Base-by-base conservation (phyloP, 1,140 invertebrate genomes). In the Megalonaias nervosa region DNA sequence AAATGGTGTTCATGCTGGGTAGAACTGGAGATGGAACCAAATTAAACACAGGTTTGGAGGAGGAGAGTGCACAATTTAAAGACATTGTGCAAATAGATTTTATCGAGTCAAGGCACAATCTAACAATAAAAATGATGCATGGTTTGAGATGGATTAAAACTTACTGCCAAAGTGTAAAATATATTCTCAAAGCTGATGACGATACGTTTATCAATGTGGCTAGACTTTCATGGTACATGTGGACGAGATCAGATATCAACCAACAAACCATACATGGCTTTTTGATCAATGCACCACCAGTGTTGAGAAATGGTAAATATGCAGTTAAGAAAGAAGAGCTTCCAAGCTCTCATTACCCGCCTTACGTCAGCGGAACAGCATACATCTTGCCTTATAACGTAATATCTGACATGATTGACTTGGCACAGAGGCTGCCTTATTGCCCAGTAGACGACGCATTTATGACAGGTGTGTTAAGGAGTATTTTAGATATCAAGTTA, bases 71-170 rank as follows among this genome's bases (percentile, higher is more conserved):
- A 15, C 15, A 69, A 58, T n/a, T 21, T 58, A 57, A 48, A 55
- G 67, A 69, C 23, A 69, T 58, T 12, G 67, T 69, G 17, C 67
- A 69, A 23, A 55, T 69, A 19, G 67, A 69, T 21, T n/a, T 69
- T 23, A 56, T n/a, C 23, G 67, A 69, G n/a, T 48, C 67, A 1
- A 57, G 58, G n/a, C 21, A 69, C 58, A 69, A 69, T 55, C 23
- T 69, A 69, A 48, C 26, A n/a, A 57, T 0, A 19, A 69, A 69
- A 69, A 69, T 69, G 67, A 23, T 69, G 48, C 17, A 69, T 57
- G 67, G 48, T 57, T 57, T 69, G n/a, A 56, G 26, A 57, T 69
- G 67, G 67, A 21, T 69, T 14, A 58, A 58, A 15, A 17, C n/a
- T 13, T 57, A 69, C 26, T 69, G 67, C n/a, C 31, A 16, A 14